Conservation (phyloP, 1,140 invertebrate species). For the Melitaea cinxia region DNA sequence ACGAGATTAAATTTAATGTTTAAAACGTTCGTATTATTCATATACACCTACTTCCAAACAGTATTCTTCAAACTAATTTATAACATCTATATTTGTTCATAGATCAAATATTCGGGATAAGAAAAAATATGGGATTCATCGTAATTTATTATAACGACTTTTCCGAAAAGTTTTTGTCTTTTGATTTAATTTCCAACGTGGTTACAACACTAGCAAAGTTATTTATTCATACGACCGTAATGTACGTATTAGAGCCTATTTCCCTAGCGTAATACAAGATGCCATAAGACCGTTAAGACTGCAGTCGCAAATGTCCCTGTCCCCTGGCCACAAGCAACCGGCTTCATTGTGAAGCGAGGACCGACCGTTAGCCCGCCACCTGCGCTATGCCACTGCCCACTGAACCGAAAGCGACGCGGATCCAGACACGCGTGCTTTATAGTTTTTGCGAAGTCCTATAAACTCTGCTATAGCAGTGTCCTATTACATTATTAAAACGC, state of each 20-base stretch:
- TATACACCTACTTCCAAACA: too few species aligned
- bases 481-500: neutral
- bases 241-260: conserved; percentile 26
- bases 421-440: conserved; percentile 55
- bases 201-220: neutral
- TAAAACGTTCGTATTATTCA: neutral
- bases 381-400: conserved; percentile 59
- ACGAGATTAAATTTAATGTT: neutral
- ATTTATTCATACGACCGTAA: conserved; percentile 6
- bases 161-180: too few species aligned
- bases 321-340: conserved; percentile 39
- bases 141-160: too few species aligned
- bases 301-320: conserved; percentile 43
- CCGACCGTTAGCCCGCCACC: conserved; percentile 70
- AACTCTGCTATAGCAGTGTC: neutral
- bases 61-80: too few species aligned
- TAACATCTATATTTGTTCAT: too few species aligned
- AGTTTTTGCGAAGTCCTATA: conserved; percentile 33
- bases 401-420: conserved; percentile 72
- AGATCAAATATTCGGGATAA: too few species aligned
- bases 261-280: conserved; percentile 36
- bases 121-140: too few species aligned
- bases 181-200: neutral
- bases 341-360: conserved; percentile 36
- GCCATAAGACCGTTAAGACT: conserved; percentile 44